Evolutionary conservation across 2,888 invertebrate genomes (phyloP).

Genomic region (Synanthedon vespiformis): DNA sequence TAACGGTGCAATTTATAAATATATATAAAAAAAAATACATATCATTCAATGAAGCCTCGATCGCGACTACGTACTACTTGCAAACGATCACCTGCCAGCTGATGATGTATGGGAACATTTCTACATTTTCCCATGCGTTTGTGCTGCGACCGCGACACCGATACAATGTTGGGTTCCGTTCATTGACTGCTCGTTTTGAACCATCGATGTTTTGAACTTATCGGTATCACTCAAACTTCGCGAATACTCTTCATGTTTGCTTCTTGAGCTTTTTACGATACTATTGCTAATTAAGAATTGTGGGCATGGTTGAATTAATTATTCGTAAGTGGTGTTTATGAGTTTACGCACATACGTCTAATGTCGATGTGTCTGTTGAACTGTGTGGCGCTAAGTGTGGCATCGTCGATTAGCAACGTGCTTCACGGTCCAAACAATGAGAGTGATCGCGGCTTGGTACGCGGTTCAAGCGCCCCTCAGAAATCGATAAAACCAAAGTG

Average conservation of each 20-base stretch:
- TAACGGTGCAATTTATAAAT: constrained; percentile 39
- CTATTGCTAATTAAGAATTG: constrained; percentile 3
- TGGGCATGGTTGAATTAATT: constrained; percentile 13
- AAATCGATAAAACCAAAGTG: constrained; percentile 47
- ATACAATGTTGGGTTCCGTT: constrained; percentile 14
- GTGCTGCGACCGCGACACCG: constrained; percentile 22
- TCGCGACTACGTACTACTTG: constrained; percentile 27
- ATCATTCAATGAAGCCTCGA: constrained; percentile 19
- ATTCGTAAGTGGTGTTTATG: constrained; percentile 15
- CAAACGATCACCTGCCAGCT: constrained; percentile 58
- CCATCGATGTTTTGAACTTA: background rate
- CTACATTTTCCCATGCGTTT: constrained; percentile 41
- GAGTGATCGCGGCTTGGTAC: constrained; percentile 65
- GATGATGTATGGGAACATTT: constrained; percentile 62
- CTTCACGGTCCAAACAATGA: constrained; percentile 60
- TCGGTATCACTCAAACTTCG: constrained; percentile 10
- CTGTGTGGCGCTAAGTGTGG: constrained; percentile 24
- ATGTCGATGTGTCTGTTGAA: constrained; percentile 38
- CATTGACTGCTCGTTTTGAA: constrained; percentile 13
- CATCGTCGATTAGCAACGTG: constrained; percentile 51
- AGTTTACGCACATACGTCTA: constrained; percentile 41
- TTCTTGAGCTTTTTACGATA: constrained; percentile 7
- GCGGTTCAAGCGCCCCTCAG: constrained; percentile 31
- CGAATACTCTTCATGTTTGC: constrained; percentile 9
- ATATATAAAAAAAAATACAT: constrained; percentile 24